These are phyloP conservation scores for Mionectes macconnelli DNA, from an alignment of 2,113 vertebrate genomes.

Conservation along the genomic window DNA sequence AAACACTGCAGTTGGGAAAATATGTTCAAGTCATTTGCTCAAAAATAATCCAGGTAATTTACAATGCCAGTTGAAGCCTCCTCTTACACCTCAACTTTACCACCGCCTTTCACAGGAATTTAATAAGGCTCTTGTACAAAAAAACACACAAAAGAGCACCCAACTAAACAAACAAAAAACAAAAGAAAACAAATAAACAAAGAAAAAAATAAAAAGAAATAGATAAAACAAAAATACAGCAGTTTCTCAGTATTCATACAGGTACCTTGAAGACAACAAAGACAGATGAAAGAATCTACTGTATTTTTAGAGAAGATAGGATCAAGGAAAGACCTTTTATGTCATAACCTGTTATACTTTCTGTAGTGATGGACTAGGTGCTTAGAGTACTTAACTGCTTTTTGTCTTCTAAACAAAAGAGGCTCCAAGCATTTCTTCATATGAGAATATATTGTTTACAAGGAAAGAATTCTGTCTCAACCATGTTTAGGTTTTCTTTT, in stretches of 20 bases:
- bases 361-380: not conserved
- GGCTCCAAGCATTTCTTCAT: not conserved
- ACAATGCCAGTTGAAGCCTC: not conserved
- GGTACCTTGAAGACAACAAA: not conserved
- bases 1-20: not conserved
- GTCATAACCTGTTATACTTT: not conserved
- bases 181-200: not conserved
- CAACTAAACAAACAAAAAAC: not conserved
- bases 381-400: not conserved
- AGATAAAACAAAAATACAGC: not conserved
- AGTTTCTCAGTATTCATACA: not conserved
- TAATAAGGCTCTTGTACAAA: not conserved
- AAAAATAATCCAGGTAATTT: not conserved
- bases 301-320: not conserved
- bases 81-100: not conserved
- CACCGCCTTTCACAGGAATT: not conserved
- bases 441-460: not conserved
- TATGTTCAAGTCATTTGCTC: not conserved
- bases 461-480: not conserved
- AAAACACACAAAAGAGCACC: not conserved
- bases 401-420: not conserved
- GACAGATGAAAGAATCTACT: not conserved
- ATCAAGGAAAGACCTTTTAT: not conserved
- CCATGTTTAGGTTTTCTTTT: rapidly evolving
- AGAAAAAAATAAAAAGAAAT: not conserved